A percentile compares a stretch with the other conserved stretches of the same genome.
phyloP scores from a whole-genome alignment of 1,140 invertebrate species.

The Apis mellifera region DNA sequence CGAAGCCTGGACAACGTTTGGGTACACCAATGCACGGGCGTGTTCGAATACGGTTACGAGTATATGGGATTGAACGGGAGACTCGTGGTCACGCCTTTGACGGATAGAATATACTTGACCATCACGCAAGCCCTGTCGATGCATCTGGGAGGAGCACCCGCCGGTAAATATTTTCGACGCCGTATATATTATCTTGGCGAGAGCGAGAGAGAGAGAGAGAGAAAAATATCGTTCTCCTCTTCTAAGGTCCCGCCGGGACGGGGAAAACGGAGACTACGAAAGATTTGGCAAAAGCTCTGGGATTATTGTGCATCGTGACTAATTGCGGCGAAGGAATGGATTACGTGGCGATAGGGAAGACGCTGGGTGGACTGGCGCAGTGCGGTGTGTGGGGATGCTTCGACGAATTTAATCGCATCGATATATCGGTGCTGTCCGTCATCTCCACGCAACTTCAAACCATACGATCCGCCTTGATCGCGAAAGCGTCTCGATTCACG shows the following conservation, averaged over 20 bases:
- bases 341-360: constrained; percentile 92
- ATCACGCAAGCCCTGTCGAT: constrained; percentile 95
- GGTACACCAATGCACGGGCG: constrained; percentile 92
- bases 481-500: constrained; percentile 87
- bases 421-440: constrained; percentile 93
- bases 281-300: constrained; percentile 94
- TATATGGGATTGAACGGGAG: constrained; percentile 96
- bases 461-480: constrained; percentile 90
- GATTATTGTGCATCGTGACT: constrained; percentile 92
- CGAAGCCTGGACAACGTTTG: constrained; percentile 90
- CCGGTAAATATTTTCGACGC: constrained; percentile 78
- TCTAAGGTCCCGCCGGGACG: constrained; percentile 88
- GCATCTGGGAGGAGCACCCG: constrained; percentile 93
- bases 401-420: constrained; percentile 96
- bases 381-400: constrained; percentile 95
- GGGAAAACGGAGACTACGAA: constrained; percentile 96
- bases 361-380: constrained; percentile 87
- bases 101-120: constrained; percentile 95
- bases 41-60: constrained; percentile 95
- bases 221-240: no score
- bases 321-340: constrained; percentile 97
- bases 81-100: constrained; percentile 94
- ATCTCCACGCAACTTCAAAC: constrained; percentile 95
- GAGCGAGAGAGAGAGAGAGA: background rate
- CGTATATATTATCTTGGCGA: no score